Evolutionary conservation across 2,888 invertebrate species (phyloP), one percentile per base, ranked within the genome.

Genomic region (Pterostichus madidus): DNA sequence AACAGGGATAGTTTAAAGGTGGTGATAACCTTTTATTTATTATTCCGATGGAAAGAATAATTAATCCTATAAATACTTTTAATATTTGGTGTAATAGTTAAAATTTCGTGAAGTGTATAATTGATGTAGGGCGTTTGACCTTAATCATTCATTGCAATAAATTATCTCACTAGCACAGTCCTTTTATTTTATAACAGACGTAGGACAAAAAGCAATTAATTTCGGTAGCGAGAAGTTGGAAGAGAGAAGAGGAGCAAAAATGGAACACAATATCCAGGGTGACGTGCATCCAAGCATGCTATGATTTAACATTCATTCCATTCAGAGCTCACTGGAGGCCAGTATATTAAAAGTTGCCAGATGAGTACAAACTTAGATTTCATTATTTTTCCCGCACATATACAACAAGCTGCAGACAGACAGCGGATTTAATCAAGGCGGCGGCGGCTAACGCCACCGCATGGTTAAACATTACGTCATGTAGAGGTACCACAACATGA

Each of bases 261-360:
- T 59, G 59, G 59, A 59, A 15, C 59, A 59, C 49, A 49, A 49
- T 49, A 49, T 24, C 39, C 17, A 24, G 44, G 49, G 71, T 71
- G 71, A 46, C 46, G 71, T 13, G 46, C 49, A 71, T 39, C 24
- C 71, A 71, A 46, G 71, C 71, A 71, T 46, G 17, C 44, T 11
- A 71, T 71, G 71, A 71, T 71, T 71, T 71, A 44, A 46, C 71
- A 71, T 71, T 71, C 71, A 71, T 71, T 71, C 49, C 71, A 46
- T 44, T 44, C 71, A 46, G 24, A 46, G 17, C 24, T 17, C 71
- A 15, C 24, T 39, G 35, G 68, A 44, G 71, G 39, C 17, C 17
- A 71, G 71, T 71, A 71, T 71, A 71, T 71, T 71, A 71, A 71
- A 71, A 71, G 44, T 71, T 71, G 68, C 68, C 49, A 71, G 71